Conservation (phyloP, 2,113 vertebrate genomes). For the Hyaena hyaena region DNA sequence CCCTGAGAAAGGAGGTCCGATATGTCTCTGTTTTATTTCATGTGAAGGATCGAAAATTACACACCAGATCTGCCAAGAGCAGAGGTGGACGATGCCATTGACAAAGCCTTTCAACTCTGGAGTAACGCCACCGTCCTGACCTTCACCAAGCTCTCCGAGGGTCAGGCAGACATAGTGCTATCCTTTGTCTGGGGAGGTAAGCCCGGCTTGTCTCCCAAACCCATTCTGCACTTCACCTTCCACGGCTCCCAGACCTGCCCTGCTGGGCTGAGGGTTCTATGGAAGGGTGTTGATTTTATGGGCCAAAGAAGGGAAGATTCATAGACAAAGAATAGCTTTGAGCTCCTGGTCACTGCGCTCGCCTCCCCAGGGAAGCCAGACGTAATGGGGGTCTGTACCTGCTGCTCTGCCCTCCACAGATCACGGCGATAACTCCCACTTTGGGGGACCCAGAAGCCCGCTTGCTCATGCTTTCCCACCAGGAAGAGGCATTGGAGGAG, state of each 20-base stretch:
- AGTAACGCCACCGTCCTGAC: slow-evolving; percentile 89
- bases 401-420: slow-evolving; percentile 81
- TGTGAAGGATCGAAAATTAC: slow-evolving; percentile 91
- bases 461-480: slow-evolving; percentile 93
- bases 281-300: background rate
- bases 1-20: background rate
- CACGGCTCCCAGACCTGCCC: background rate
- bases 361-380: rapidly evolving
- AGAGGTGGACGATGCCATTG: slow-evolving; percentile 90
- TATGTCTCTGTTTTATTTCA: background rate
- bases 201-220: background rate
- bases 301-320: background rate
- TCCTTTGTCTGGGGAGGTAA: slow-evolving; percentile 90
- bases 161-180: slow-evolving; percentile 93
- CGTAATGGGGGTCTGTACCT: background rate
- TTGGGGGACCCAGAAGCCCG: slow-evolving; percentile 85
- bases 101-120: slow-evolving; percentile 91
- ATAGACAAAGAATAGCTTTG: background rate
- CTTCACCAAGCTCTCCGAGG: slow-evolving; percentile 87
- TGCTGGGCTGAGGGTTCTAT: background rate
- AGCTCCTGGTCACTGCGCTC: background rate
- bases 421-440: slow-evolving; percentile 89
- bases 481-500: slow-evolving; percentile 87
- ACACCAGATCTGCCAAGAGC: slow-evolving; percentile 89
- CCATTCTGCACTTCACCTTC: background rate